Conservation (phyloP, 2,888 invertebrate genomes). For the Pantelozetes paolii region DNA sequence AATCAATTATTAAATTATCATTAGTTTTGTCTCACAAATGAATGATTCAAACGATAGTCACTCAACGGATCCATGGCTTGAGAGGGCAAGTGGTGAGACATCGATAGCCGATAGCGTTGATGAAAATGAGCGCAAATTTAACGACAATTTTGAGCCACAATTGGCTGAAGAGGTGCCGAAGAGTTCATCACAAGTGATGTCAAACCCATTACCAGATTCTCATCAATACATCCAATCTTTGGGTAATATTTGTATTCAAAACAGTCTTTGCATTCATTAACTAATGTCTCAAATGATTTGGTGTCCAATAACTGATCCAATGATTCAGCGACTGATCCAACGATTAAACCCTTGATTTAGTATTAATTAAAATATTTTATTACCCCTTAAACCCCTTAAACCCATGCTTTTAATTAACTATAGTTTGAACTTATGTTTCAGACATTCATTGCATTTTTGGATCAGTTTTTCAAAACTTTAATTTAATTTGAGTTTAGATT, state of each 20-base stretch:
- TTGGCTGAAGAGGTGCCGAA: not conserved
- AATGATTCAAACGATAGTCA: not conserved
- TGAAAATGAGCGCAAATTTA: slow-evolving; percentile 16
- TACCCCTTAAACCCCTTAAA: too few species aligned
- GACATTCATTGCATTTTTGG: too few species aligned
- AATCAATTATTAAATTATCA: too few species aligned
- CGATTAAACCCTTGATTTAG: too few species aligned
- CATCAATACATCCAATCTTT: slow-evolving; percentile 43
- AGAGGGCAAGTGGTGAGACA: not conserved
- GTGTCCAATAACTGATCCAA: too few species aligned
- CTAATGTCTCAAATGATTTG: too few species aligned
- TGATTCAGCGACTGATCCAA: too few species aligned
- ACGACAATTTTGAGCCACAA: slow-evolving; percentile 17
- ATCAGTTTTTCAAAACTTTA: too few species aligned
- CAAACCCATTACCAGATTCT: slow-evolving; percentile 43
- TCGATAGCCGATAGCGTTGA: not conserved
- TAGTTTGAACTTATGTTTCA: too few species aligned
- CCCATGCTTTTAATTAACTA: too few species aligned
- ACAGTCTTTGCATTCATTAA: not conserved
- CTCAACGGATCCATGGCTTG: slow-evolving; percentile 4
- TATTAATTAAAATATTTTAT: too few species aligned
- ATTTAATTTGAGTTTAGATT: too few species aligned
- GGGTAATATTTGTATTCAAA: slow-evolving; percentile 37
- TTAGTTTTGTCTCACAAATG: not conserved
- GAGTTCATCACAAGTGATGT: not conserved